phyloP scores from a whole-genome alignment of 2,888 invertebrate species.

The Macrosiphum euphorbiae region DNA sequence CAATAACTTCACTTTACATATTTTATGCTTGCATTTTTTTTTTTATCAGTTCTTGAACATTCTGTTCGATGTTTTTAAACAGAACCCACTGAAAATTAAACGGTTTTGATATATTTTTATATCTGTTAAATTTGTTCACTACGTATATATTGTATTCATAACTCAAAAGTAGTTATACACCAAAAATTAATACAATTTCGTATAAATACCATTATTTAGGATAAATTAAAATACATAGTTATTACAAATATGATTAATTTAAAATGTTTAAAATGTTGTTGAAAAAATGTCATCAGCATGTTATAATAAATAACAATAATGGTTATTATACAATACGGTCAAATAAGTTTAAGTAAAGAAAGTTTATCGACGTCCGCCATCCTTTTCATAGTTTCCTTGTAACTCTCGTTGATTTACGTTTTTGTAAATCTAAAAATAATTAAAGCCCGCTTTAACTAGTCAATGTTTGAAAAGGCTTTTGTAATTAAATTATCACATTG shows the following conservation, averaged over 20 bases:
- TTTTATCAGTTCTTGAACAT: not conserved
- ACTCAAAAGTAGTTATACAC: not conserved
- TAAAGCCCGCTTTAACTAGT: not conserved
- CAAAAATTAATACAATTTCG: not conserved
- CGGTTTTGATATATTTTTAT: not conserved
- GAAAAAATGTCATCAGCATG: not conserved
- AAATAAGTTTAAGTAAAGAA: constrained; percentile 19
- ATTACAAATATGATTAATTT: not conserved
- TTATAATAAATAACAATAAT: constrained; percentile 18
- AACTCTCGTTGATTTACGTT: not conserved
- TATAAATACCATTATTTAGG: not conserved
- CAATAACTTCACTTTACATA: not conserved
- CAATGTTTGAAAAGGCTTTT: constrained; percentile 23
- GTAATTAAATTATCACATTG: constrained; percentile 3
- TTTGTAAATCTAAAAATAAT: constrained; percentile 31
- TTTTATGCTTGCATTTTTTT: not conserved
- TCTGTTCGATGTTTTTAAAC: not conserved
- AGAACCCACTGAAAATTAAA: not conserved
- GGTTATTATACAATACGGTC: not conserved
- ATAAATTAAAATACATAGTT: not conserved
- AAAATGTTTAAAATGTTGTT: not conserved
- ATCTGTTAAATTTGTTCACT: not conserved
- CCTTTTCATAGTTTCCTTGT: not conserved
- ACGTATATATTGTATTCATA: not conserved
- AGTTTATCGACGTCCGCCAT: not conserved